phyloP scores from a whole-genome alignment of 2,113 vertebrate species.

The Amphilophus citrinellus region DNA sequence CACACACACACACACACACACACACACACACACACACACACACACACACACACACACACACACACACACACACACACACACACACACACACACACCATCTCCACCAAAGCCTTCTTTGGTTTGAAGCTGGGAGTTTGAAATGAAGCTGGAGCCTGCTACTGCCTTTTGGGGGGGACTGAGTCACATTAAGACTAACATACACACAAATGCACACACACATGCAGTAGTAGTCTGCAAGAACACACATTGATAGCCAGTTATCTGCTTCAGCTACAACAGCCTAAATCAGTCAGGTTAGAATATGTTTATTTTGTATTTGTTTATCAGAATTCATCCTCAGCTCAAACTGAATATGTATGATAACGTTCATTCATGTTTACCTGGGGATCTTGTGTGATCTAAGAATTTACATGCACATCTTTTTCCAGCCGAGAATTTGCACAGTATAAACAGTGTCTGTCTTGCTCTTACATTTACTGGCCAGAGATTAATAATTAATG shows the following conservation, averaged over 20 bases:
- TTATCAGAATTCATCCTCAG: background rate
- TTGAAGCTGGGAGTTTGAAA: slow-evolving; percentile 4
- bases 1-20: no score
- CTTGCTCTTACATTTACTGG: background rate
- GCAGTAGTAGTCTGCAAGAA: background rate
- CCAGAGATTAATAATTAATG: background rate
- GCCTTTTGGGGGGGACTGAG: slow-evolving; percentile 31
- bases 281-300: background rate
- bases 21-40: no score
- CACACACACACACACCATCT: no score
- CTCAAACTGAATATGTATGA: background rate
- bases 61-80: fast-evolving
- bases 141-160: slow-evolving; percentile 10
- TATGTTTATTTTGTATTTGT: background rate
- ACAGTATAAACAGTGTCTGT: background rate
- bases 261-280: background rate
- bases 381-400: background rate
- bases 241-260: background rate
- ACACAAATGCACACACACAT: background rate
- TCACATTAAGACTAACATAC: slow-evolving; percentile 7
- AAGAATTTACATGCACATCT: background rate
- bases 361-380: background rate
- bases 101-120: background rate
- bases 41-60: no score
- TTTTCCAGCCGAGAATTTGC: background rate